Conservation (phyloP, 2,113 vertebrate species). For the Hippocampus barbouri region DNA sequence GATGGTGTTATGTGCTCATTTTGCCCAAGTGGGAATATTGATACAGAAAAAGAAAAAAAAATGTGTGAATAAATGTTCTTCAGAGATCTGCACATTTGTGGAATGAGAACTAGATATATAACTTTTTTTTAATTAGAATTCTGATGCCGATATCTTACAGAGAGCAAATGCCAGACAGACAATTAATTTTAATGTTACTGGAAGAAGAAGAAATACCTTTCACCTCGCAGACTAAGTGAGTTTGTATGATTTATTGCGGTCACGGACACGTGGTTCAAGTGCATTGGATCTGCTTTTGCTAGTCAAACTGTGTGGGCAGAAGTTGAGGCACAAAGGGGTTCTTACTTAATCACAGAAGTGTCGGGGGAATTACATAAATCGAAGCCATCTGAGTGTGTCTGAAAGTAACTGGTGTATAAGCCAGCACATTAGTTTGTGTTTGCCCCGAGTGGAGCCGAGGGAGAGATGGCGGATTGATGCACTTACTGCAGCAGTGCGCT, state of each 20-base stretch:
- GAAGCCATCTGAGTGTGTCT: neutral
- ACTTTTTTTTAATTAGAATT: neutral
- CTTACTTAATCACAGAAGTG: conserved; percentile 4
- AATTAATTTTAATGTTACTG: neutral
- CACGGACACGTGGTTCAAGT: neutral
- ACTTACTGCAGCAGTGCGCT: neutral
- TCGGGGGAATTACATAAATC: conserved; percentile 1
- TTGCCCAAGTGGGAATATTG: too few relatives aligned
- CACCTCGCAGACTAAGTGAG: neutral
- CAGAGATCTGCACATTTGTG: neutral
- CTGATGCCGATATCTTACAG: neutral
- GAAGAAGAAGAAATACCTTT: neutral
- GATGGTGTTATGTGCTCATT: too few relatives aligned
- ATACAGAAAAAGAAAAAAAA: neutral
- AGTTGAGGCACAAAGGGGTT: neutral
- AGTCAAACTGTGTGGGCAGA: neutral
- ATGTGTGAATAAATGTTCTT: neutral
- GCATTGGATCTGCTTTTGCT: neutral
- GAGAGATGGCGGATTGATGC: neutral
- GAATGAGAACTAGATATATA: neutral
- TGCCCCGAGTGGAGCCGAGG: neutral
- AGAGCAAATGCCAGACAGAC: neutral
- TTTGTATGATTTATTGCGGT: neutral
- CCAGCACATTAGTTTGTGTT: neutral
- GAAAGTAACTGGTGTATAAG: neutral